phyloP scores from a whole-genome alignment of 2,113 vertebrate genomes.

The Carollia perspicillata region DNA sequence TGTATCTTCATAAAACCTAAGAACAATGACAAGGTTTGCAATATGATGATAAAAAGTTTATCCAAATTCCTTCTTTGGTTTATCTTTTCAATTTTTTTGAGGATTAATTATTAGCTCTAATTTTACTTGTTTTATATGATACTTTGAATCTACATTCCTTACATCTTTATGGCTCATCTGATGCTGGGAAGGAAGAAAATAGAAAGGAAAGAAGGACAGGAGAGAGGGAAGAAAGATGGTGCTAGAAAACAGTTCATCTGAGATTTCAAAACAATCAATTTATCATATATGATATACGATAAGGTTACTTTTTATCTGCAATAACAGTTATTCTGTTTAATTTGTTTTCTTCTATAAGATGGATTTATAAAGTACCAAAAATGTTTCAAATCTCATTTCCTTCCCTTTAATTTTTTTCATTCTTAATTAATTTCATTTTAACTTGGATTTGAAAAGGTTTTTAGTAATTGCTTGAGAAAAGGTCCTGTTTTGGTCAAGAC shows the following conservation, averaged over 20 bases:
- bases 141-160: background rate
- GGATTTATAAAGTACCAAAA: background rate
- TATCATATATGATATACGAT: background rate
- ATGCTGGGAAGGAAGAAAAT: background rate
- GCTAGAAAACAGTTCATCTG: background rate
- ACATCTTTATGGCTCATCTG: background rate
- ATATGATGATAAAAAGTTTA: background rate
- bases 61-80: background rate
- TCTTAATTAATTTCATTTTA: background rate
- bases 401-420: background rate
- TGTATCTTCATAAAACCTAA: slow-evolving; percentile 90
- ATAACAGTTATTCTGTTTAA: background rate
- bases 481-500: background rate
- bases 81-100: background rate
- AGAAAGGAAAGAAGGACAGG: no score
- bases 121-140: background rate
- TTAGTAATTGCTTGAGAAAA: background rate
- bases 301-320: background rate
- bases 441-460: background rate
- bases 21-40: background rate
- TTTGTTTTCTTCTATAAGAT: background rate
- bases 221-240: no score
- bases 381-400: background rate
- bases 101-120: background rate
- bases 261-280: background rate